These are phyloP conservation scores for Kryphioiulus occultus DNA, from an alignment of 2,888 invertebrate genomes.

Conservation along the genomic window DNA sequence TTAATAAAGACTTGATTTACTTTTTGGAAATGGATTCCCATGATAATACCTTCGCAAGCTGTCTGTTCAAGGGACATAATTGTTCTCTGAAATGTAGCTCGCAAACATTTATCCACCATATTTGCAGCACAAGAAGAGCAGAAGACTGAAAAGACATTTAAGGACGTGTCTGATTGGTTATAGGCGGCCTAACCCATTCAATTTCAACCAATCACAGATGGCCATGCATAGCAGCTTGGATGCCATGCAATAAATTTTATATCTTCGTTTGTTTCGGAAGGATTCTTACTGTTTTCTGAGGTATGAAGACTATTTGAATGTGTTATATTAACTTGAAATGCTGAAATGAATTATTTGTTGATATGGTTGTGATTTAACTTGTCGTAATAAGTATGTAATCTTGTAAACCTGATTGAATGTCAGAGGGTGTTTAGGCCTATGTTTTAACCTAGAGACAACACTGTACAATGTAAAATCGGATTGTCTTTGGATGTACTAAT, in stretches of 20 bases:
- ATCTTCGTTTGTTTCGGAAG: neutral
- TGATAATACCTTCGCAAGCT: constrained; percentile 79
- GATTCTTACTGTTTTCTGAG: neutral
- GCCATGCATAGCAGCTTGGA: neutral
- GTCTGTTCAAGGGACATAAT: constrained; percentile 78
- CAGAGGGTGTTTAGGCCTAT: neutral
- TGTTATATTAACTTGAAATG: neutral
- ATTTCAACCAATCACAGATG: neutral
- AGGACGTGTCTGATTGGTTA: neutral
- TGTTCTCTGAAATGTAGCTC: constrained; percentile 2
- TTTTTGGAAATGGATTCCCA: neutral
- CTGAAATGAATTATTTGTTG: neutral
- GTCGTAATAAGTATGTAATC: neutral
- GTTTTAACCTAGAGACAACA: too few species aligned
- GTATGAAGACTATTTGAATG: neutral
- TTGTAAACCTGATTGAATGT: neutral
- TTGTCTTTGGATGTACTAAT: too few species aligned
- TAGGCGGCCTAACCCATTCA: neutral
- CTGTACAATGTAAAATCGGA: too few species aligned
- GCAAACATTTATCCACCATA: neutral
- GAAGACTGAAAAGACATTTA: neutral
- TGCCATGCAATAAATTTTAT: neutral
- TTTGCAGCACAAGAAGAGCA: neutral
- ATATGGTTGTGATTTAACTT: neutral
- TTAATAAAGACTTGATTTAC: neutral